Base-by-base conservation (phyloP, 2,797 vertebrate genomes). In the Selene dorsalis region DNA sequence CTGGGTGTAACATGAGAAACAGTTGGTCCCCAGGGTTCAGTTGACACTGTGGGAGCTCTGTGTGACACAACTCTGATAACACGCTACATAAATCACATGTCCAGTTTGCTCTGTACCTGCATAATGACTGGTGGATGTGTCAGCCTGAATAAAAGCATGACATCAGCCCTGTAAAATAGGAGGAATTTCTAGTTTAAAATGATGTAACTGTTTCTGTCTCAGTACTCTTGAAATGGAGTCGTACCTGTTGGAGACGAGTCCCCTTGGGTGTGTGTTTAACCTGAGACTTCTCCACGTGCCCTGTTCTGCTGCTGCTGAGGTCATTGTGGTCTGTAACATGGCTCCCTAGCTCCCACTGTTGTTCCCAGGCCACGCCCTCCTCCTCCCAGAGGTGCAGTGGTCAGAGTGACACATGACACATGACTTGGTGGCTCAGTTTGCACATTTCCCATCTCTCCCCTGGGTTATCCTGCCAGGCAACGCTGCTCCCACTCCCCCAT, bases 391-490 rank as follows among this genome's bases (percentile, higher is more conserved):
- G 84, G 85, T 79, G 75, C 68, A 56, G 77, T 45, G 77, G 69
- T 78, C 83, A 77, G 67, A 24, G 64, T 72, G 82, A 90, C 82
- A 90, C 80, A 66, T 59, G 79, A 91, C 82, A 74, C 82, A 74
- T 80, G 82, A 76, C 80, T 82, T 6, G 48, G 78, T 69, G 71
- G 70, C 87, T 86, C 77, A 22, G 69, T 87, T 82, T 77, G 69
- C 85, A 79, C 48, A 3, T 80, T 69, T 81, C 35, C 60, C 69
- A 35, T 57, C 69, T 66, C 76, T 76, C 89, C 45, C 77, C 43
- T 3, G 86, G 82, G 88, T 73, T 41, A 13, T 77, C 75, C 60
- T 85, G 72, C 86, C 75, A 70, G 82, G 89, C 89, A 92, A 87
- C 90, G 9, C 71, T 0, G 17, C 62, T 59, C 58, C 20, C 4